Conservation (phyloP, 2,888 invertebrate species). For the Pammene aurita region DNA sequence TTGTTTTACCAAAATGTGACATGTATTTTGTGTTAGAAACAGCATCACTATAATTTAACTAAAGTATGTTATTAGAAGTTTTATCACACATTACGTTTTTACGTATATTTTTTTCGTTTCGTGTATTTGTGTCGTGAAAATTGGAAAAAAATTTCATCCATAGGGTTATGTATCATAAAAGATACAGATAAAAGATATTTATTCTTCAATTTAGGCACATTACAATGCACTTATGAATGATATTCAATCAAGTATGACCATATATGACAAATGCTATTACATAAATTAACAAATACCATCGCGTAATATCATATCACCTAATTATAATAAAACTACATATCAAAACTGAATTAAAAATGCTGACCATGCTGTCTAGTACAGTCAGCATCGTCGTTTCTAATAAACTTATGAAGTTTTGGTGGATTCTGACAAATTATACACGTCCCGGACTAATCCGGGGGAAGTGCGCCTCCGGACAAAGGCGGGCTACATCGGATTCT, state of each 20-base stretch:
- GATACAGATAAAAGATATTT: too few relatives aligned
- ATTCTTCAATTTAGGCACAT: too few relatives aligned
- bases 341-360: slow-evolving; percentile 7
- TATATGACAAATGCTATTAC: background rate
- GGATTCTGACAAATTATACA: slow-evolving; percentile 63
- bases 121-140: too few relatives aligned
- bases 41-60: background rate
- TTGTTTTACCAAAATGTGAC: slow-evolving; percentile 22
- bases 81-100: background rate
- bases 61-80: background rate
- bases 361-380: slow-evolving; percentile 18
- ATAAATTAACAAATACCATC: too few relatives aligned
- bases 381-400: slow-evolving; percentile 46
- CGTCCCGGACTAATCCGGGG: slow-evolving; percentile 60
- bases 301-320: too few relatives aligned
- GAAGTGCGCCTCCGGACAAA: slow-evolving; percentile 53
- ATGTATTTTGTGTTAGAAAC: slow-evolving; percentile 7
- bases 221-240: too few relatives aligned
- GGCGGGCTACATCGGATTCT: slow-evolving; percentile 68
- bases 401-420: slow-evolving; percentile 58
- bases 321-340: background rate
- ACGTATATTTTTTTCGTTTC: too few relatives aligned
- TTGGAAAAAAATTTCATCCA: too few relatives aligned
- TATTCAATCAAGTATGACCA: too few relatives aligned
- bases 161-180: too few relatives aligned